Evolutionary conservation across 2,113 vertebrate species (phyloP), one percentile per base, ranked within the genome.

Genomic region (Cynocephalus volans): DNA sequence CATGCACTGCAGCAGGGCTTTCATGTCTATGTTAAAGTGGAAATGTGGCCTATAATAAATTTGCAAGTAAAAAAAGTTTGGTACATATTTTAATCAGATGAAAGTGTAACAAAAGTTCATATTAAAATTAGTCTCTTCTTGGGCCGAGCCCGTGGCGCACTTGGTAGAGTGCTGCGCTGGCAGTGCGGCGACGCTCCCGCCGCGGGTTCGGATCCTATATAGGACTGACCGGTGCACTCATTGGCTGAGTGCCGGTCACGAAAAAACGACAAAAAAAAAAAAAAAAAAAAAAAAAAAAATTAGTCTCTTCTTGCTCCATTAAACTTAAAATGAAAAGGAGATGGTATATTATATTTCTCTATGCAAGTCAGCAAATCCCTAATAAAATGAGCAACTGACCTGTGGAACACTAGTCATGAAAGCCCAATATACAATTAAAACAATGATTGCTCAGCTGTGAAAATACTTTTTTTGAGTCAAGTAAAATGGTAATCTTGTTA

Each of bases 1-100:
- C 60, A 67, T 98, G 94, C 95, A 97, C 97, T 97, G 72, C 95
- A 96, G 14, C 15, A 97, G 95, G 98, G 98, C 98, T 98, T 99
- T 98, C 98, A 98, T 98, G 98, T 96, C 97, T 97, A 45, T 88
- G 97, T 98, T 90, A 97, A 82, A 67, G 76, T 84, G 56, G 65
- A 97, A 65, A 98, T 98, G 84, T 97, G 98, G 93, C 90, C 84
- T 75, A 58, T 97, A 48, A 77, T 70, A 94, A 97, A 87, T 33
- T 90, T 92, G 62, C 24, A 75, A 93, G 52, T 88, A 93, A 95
- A 77, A 67, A 88, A 67, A 93, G 10, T 76, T 72, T 70, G 31
- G 33, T 58, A 33, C 86, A 11, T 77, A 62, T 85, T 93, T 97
- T 91, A 94, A 87, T 92, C 21, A 33, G 50, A 60, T 94, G 90